phyloP scores from a whole-genome alignment of 2,113 vertebrate genomes.

The Anoura caudifer region DNA sequence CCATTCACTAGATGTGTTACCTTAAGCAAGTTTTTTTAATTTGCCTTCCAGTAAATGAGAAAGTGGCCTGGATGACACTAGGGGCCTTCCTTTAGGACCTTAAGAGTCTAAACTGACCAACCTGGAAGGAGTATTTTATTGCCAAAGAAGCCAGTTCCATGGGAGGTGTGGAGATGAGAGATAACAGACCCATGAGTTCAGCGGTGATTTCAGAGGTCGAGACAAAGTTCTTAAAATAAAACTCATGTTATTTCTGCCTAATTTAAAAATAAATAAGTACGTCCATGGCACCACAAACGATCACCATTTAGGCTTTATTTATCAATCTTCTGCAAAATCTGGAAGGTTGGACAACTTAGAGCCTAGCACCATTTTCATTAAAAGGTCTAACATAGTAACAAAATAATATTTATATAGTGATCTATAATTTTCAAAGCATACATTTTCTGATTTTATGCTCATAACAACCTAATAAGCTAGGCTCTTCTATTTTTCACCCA shows the following conservation, averaged over 20 bases:
- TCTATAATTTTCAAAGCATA: neutral
- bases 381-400: neutral
- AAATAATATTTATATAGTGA: neutral
- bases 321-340: constrained; percentile 14
- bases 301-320: neutral
- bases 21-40: neutral
- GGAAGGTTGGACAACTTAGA: neutral
- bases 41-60: neutral
- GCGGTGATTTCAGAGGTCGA: neutral
- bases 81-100: neutral
- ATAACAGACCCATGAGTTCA: neutral
- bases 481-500: neutral
- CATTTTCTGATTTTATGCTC: constrained; percentile 11
- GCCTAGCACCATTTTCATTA: neutral
- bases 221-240: constrained; percentile 16
- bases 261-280: neutral
- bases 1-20: neutral
- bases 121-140: neutral
- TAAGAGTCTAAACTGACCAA: neutral
- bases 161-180: neutral
- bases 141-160: neutral
- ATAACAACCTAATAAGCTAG: neutral
- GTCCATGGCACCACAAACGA: neutral
- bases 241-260: neutral
- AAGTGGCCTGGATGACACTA: neutral